Evolutionary conservation across 2,888 invertebrate species (phyloP).

Genomic region (Chaitophorus viminalis): DNA sequence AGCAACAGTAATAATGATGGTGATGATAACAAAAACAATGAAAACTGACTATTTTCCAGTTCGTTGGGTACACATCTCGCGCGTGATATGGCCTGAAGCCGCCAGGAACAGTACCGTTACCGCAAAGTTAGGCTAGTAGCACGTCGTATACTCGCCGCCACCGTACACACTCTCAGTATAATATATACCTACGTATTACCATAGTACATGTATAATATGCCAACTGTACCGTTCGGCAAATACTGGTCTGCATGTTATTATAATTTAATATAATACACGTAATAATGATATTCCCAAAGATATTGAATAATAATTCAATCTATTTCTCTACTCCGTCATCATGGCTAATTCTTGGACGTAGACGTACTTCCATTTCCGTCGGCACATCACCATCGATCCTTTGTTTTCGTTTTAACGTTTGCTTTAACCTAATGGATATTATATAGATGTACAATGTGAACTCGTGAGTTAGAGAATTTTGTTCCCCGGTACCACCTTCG

Average conservation of each 20-base stretch:
- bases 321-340: not conserved
- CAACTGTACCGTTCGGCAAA: conserved; percentile 35
- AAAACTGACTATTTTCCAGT: conserved; percentile 60
- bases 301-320: not conserved
- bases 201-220: not conserved
- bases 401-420: no score
- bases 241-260: not conserved
- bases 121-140: conserved; percentile 57
- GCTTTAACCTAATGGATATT: no score
- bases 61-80: conserved; percentile 55
- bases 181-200: no score
- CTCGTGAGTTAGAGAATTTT: no score
- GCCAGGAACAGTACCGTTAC: conserved; percentile 54
- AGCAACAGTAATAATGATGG: no score
- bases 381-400: not conserved
- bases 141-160: not conserved
- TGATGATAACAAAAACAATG: conserved; percentile 33
- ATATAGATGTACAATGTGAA: no score
- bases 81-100: conserved; percentile 18
- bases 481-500: no score
- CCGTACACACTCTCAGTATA: not conserved
- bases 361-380: not conserved
- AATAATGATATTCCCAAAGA: not conserved
- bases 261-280: not conserved
- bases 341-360: not conserved